phyloP scores from a whole-genome alignment of 1,140 invertebrate species.

The Lordiphosa collinella region DNA sequence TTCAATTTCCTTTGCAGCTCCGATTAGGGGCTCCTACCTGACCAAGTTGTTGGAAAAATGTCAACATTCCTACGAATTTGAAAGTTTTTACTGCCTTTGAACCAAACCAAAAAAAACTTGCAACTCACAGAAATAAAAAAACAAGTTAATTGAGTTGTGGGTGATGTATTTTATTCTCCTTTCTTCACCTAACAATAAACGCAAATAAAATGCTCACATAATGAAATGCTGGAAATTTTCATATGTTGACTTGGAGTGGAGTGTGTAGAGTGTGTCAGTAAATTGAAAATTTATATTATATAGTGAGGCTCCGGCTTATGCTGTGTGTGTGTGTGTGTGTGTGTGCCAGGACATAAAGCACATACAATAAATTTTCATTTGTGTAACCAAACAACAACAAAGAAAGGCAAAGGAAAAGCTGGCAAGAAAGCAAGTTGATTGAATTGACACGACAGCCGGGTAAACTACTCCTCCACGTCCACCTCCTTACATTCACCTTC shows the following conservation, averaged over 20 bases:
- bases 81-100: no score
- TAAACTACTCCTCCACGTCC: slow-evolving; percentile 25
- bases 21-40: no score
- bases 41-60: no score
- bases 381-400: slow-evolving; percentile 37
- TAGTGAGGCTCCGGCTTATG: neutral
- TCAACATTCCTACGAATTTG: no score
- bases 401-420: slow-evolving; percentile 5
- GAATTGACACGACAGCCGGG: slow-evolving; percentile 46
- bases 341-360: slow-evolving; percentile 33
- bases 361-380: slow-evolving; percentile 60
- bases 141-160: slow-evolving; percentile 4
- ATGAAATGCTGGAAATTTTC: slow-evolving; percentile 12
- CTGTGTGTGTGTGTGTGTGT: slow-evolving; percentile 16
- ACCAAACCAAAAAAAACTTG: no score
- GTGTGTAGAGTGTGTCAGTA: slow-evolving; percentile 35
- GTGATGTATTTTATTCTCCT: neutral
- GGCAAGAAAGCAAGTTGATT: slow-evolving; percentile 42
- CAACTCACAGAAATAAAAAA: no score
- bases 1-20: no score
- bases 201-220: slow-evolving; percentile 21
- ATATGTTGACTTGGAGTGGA: slow-evolving; percentile 3
- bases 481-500: slow-evolving; percentile 29
- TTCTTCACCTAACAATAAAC: slow-evolving; percentile 24
- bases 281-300: slow-evolving; percentile 41